These are phyloP conservation scores for Hyles vespertilio DNA, from an alignment of 1,140 invertebrate species.

Conservation along the genomic window DNA sequence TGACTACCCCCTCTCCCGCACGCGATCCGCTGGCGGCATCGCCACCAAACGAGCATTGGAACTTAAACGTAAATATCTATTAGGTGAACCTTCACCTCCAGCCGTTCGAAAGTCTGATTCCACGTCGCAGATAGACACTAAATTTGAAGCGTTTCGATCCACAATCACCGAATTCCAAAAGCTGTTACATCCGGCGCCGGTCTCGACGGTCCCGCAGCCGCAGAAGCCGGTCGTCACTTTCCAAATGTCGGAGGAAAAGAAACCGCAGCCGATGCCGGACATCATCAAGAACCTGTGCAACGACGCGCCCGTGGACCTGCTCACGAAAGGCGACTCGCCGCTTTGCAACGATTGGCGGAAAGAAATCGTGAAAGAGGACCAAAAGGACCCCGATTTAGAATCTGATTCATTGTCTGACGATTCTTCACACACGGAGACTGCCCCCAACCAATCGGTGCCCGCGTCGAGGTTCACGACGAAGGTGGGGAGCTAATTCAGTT, in stretches of 20 bases:
- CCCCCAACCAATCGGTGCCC: conserved; percentile 66
- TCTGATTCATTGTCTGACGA: conserved; percentile 79
- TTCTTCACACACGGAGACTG: conserved; percentile 53
- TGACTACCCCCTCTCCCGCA: conserved; percentile 86
- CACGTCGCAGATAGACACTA: conserved; percentile 87
- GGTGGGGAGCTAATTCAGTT: conserved; percentile 80
- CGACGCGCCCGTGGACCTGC: conserved; percentile 52
- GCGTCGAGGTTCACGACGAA: conserved; percentile 81
- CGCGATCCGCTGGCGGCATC: conserved; percentile 89
- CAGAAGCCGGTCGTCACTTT: conserved; percentile 55
- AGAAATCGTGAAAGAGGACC: conserved; percentile 34
- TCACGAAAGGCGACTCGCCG: conserved; percentile 50
- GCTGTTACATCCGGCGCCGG: conserved; percentile 86
- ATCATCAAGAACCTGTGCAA: conserved; percentile 58
- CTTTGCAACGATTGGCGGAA: conserved; percentile 43
- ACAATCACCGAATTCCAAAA: conserved; percentile 94
- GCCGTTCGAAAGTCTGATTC: conserved; percentile 89
- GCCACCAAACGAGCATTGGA: conserved; percentile 90
- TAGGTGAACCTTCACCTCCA: conserved; percentile 79
- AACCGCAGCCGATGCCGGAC: conserved; percentile 59
- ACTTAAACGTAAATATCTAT: conserved; percentile 88
- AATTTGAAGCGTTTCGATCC: conserved; percentile 87
- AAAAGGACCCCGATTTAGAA: conserved; percentile 71
- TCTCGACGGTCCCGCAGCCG: conserved; percentile 39
- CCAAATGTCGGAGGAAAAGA: conserved; percentile 40